Conservation (phyloP, 2,888 invertebrate species). For the Aspidiotus destructor region DNA sequence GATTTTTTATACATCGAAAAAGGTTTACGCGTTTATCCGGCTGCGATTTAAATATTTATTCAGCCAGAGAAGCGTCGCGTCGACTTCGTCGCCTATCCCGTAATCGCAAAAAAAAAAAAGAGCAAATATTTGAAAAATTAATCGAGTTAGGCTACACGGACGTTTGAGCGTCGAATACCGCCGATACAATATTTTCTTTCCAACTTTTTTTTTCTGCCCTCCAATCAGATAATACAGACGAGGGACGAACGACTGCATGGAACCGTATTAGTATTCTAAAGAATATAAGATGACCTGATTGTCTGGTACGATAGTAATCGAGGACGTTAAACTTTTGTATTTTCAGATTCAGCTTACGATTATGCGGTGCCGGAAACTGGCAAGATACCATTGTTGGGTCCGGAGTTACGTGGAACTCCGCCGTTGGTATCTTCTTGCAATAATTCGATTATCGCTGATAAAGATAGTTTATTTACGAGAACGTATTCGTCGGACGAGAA, state of each 20-base stretch:
- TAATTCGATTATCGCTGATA: slow-evolving; percentile 36
- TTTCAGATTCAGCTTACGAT: slow-evolving; percentile 60
- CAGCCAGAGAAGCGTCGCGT: background rate
- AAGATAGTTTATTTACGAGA: slow-evolving; percentile 29
- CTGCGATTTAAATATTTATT: slow-evolving; percentile 7
- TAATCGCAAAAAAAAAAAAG: background rate
- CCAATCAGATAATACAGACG: too few species aligned
- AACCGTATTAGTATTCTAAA: too few species aligned
- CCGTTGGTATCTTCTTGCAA: slow-evolving; percentile 42
- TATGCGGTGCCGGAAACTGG: slow-evolving; percentile 66
- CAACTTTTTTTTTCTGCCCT: background rate
- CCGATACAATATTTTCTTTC: background rate
- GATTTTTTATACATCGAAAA: too few species aligned
- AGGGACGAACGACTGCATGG: too few species aligned
- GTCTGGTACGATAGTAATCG: too few species aligned
- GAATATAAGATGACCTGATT: too few species aligned
- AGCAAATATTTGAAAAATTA: background rate
- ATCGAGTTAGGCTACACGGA: background rate
- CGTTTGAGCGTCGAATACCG: background rate
- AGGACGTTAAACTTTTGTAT: slow-evolving; percentile 1
- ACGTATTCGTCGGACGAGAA: slow-evolving; percentile 38
- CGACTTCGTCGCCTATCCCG: background rate
- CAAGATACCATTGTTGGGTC: slow-evolving; percentile 55
- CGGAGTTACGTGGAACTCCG: slow-evolving; percentile 42
- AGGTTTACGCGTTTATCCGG: too few species aligned